Base-by-base conservation (phyloP, 2,797 vertebrate genomes). In the Helostoma temminkii region DNA sequence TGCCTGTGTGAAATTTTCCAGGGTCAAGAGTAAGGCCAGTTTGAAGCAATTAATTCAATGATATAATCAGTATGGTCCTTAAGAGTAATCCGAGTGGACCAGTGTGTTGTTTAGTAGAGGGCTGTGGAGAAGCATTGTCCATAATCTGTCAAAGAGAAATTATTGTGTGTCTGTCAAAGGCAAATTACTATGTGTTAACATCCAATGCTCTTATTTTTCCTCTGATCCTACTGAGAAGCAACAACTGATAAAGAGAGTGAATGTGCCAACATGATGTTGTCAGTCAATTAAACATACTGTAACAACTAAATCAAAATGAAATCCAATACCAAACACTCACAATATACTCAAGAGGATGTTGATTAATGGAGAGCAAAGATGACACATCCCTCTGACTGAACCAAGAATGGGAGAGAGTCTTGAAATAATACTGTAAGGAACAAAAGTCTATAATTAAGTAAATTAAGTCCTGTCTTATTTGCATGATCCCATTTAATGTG, bases 401-500 rank as follows among this genome's bases (percentile, higher is more conserved):
- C 47, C 24, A 7, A 39, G 26, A 66, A 73, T 50, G 34, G 10
- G 37, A 59, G 24, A 68, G 52, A 58, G 14, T 22, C 47, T 71
- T 56, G 19, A 59, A 71, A 60, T 65, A 83, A 57, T 66, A 79
- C 41, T 41, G 55, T 57, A 71, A 39, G 53, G 42, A 9, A 73
- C 30, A 67, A 58, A 74, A 74, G 66, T 70, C 63, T 79, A 85
- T 84, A 82, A 88, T 88, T 80, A 87, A 83, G 81, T 80, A 83
- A 88, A 91, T 90, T 81, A 92, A 87, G 81, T 69, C 75, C 67
- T 56, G 78, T 90, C 82, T 82, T 89, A 89, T 93, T 92, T 87
- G 85, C 83, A 90, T 89, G 82, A 84, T 91, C 82, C 89, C 79
- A 89, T 84, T 91, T 87, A 89, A 89, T 85, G 89, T 84, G 82